Conservation (phyloP, 2,888 invertebrate genomes). For the Spodoptera exigua region DNA sequence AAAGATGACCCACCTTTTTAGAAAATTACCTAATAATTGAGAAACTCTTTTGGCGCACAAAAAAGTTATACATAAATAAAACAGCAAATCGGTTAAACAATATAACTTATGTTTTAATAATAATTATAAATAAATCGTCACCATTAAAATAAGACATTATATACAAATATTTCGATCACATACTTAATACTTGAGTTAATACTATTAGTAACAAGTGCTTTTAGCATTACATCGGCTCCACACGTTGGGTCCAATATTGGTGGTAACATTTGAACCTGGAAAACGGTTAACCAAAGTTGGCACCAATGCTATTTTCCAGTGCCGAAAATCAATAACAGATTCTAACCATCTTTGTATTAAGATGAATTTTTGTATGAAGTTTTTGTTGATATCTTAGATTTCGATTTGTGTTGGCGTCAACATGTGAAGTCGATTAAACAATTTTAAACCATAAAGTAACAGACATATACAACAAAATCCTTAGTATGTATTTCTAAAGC, state of each 20-base stretch:
- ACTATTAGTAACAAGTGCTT: conserved; percentile 53
- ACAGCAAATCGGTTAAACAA: conserved; percentile 27
- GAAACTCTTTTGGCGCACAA: background rate
- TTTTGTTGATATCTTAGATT: no score
- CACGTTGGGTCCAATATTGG: no score
- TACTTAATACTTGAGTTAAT: conserved; percentile 72
- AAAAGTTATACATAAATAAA: conserved; percentile 21
- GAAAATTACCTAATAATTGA: no score
- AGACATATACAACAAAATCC: conserved; percentile 14
- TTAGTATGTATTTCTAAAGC: background rate
- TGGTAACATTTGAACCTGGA: no score
- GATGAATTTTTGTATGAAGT: no score
- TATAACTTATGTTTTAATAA: conserved; percentile 47
- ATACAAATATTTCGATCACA: conserved; percentile 63
- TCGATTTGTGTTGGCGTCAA: no score
- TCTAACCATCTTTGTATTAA: no score
- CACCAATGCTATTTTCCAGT: no score
- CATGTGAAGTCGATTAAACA: conserved; percentile 13
- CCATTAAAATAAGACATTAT: conserved; percentile 53
- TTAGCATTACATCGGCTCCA: conserved; percentile 21
- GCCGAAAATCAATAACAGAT: no score
- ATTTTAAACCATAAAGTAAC: conserved; percentile 12
- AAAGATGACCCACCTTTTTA: no score
- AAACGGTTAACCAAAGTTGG: no score
- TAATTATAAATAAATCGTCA: conserved; percentile 47